These are phyloP conservation scores for Tenthredo mesomela DNA, from an alignment of 2,888 invertebrate genomes.

Conservation along the genomic window DNA sequence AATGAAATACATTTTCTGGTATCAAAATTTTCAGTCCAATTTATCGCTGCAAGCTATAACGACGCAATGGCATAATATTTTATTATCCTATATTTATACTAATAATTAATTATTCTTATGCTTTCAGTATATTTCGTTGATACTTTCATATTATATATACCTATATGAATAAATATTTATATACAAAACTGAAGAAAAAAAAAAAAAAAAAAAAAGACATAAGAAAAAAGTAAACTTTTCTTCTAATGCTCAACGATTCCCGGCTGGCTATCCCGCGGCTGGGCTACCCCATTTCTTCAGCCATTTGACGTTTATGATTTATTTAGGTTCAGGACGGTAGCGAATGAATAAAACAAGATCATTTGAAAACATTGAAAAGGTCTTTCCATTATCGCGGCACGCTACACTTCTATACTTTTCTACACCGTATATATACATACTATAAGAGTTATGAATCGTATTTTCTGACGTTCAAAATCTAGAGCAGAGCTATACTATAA, in stretches of 20 bases:
- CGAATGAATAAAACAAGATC: conserved; percentile 29
- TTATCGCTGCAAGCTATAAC: not conserved
- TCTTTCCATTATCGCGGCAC: not conserved
- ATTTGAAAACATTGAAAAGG: conserved; percentile 19
- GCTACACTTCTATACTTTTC: not conserved
- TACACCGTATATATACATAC: not conserved
- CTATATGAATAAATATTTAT: not conserved
- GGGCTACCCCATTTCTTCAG: not conserved
- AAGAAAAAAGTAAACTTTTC: not conserved
- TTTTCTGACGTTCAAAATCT: not conserved
- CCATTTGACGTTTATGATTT: conserved; percentile 25
- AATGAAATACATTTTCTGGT: not conserved
- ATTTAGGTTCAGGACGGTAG: conserved; percentile 7
- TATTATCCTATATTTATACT: conserved; percentile 27
- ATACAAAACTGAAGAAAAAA: not conserved
- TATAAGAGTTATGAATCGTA: conserved; percentile 3
- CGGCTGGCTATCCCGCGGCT: not conserved
- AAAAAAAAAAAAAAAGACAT: not conserved
- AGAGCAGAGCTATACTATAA: not conserved
- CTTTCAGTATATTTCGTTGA: conserved; percentile 71
- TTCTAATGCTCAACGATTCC: not conserved
- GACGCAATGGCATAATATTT: not conserved
- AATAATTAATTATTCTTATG: conserved; percentile 72
- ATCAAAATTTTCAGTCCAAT: not conserved
- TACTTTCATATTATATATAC: conserved; percentile 52